Evolutionary conservation across 2,113 vertebrate species (phyloP).

Genomic region (Hippocampus abdominalis): DNA sequence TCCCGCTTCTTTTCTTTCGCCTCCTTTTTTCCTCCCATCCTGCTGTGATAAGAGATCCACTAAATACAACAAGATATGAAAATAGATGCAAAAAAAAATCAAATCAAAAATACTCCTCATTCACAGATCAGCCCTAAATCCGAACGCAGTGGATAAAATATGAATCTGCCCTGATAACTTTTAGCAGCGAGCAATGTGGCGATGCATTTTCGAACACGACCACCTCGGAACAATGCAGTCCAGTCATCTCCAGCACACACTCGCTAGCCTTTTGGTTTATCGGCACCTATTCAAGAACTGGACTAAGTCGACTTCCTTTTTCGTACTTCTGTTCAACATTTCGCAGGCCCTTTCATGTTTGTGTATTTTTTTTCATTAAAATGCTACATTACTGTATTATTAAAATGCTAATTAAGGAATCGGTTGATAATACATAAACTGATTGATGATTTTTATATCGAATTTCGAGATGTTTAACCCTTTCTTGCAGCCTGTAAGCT

Average conservation of each 20-base stretch:
- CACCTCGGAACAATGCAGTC: slow-evolving; percentile 57
- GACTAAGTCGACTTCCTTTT: background rate
- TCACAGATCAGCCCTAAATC: slow-evolving; percentile 32
- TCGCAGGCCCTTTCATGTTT: background rate
- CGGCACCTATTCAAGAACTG: slow-evolving; percentile 19
- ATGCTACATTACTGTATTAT: background rate
- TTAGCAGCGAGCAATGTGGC: slow-evolving; percentile 34
- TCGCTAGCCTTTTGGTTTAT: slow-evolving; percentile 50
- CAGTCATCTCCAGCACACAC: slow-evolving; percentile 47
- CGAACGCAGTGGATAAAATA: slow-evolving; percentile 22
- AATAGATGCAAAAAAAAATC: slow-evolving; percentile 27
- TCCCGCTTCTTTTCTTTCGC: slow-evolving; percentile 12
- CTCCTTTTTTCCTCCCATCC: background rate
- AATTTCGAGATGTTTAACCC: background rate
- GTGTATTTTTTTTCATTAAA: background rate
- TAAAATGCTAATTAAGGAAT: background rate
- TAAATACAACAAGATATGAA: slow-evolving; percentile 38
- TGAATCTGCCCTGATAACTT: slow-evolving; percentile 56
- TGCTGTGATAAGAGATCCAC: slow-evolving; percentile 43
- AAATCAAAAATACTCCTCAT: slow-evolving; percentile 19
- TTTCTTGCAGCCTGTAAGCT: no score
- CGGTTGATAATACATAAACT: no score
- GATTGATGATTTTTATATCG: background rate
- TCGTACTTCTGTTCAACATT: background rate
- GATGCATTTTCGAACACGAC: slow-evolving; percentile 29